Evolutionary conservation across 64 coral and sea anemone species (phyloP), one percentile per base, ranked within the genome.

Genomic region (Cladopsammia gracilis): DNA sequence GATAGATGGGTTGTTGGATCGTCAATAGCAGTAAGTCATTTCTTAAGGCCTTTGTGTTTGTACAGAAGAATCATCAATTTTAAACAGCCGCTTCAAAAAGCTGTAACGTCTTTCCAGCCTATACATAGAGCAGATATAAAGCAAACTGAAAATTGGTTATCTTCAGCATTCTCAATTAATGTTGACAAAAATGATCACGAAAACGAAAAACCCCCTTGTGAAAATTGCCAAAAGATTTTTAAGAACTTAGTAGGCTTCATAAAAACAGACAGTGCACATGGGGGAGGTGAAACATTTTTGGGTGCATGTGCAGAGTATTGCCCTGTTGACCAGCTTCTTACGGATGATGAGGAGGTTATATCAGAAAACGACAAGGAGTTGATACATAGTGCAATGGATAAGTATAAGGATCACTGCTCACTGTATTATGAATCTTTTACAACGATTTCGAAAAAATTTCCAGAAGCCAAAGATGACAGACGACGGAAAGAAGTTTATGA

Each of bases 261-360:
- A 13, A 9, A 5, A 4, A 62, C 7, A 11, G 16, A 62, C 12
- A 19, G 15, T 11, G 7, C 3, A 54, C 3, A 12, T 8, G 50
- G 16, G 18, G 49, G 49, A 54, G 45, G 49, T 56, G 48, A 11
- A 6, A 53, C 74, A 25, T 23, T 77, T 48, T 22, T 77, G 9
- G 74, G 48, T 52, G 74, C 74, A 57, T 77, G 74, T 77, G 74
- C 74, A 23, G 74, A 77, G 49, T 77, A 77, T 77, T 2, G 16
- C 53, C 74, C 74, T 25, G 49, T 54, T n/a, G 10, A 77, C 20
- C 18, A 57, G 49, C 49, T 52, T 53, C 47, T 77, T 9, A 4
- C 48, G 3, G 74, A 77, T 6, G 74, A 53, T 62, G 60, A 7
- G 10, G 51, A 53, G 51, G n/a, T n/a, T n/a, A n/a, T n/a, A n/a